Percentiles rank a stretch among this genome's conserved stretches.
These are phyloP conservation scores for Styela clava DNA, from an alignment of 23 tunicate genomes.

Conservation along the genomic window DNA sequence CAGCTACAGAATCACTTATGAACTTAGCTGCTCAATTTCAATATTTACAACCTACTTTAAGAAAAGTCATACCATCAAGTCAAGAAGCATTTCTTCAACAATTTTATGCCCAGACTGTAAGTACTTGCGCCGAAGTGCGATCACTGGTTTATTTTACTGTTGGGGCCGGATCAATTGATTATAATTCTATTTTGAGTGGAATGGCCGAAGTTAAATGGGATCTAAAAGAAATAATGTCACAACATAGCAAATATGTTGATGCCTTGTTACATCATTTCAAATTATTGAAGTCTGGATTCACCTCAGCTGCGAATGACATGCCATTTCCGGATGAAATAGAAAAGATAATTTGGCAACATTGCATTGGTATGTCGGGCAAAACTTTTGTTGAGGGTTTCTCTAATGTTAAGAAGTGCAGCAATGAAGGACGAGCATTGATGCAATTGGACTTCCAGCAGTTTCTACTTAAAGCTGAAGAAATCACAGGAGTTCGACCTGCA, in stretches of 20 bases:
- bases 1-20: conserved; percentile 82
- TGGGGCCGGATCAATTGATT: conserved; percentile 31
- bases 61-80: conserved; percentile 41
- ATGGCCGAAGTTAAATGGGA: conserved; percentile 82
- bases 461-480: conserved; percentile 74
- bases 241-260: conserved; percentile 85
- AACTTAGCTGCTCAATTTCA: conserved; percentile 59
- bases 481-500: conserved; percentile 55
- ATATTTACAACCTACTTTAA: conserved; percentile 38
- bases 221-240: conserved; percentile 81
- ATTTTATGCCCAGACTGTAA: conserved; percentile 81
- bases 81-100: conserved; percentile 77
- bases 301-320: neutral
- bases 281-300: conserved; percentile 1
- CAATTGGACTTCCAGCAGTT: conserved; percentile 88
- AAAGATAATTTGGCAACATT: conserved; percentile 71
- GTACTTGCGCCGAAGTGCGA: conserved; percentile 51
- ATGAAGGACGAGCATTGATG: conserved; percentile 91
- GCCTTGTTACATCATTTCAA: conserved; percentile 25
- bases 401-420: conserved; percentile 66
- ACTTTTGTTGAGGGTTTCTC: conserved; percentile 82
- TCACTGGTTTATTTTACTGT: conserved; percentile 41
- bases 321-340: conserved; percentile 43
- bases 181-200: conserved; percentile 8
- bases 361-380: conserved; percentile 45